These are phyloP conservation scores for Samia ricini DNA, from an alignment of 1,140 invertebrate genomes.

Conservation along the genomic window DNA sequence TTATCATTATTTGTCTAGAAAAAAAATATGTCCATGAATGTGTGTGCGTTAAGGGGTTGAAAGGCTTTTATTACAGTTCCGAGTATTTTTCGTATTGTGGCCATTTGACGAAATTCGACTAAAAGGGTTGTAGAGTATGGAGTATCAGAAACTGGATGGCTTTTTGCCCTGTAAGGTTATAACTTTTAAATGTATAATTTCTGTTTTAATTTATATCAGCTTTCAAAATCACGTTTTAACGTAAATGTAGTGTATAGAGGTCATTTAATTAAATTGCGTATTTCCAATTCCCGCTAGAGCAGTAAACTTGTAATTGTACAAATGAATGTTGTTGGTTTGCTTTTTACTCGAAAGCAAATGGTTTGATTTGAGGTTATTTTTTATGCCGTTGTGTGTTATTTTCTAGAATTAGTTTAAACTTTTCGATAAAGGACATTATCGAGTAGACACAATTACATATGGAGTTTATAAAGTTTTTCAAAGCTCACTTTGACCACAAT, in stretches of 20 bases:
- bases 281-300: neutral
- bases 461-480: too few species aligned
- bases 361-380: too few species aligned
- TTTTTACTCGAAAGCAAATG: too few species aligned
- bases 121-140: neutral
- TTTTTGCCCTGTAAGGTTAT: too few species aligned
- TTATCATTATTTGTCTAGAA: slow-evolving; percentile 21
- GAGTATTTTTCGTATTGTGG: slow-evolving; percentile 8
- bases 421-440: too few species aligned
- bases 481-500: too few species aligned
- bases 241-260: neutral
- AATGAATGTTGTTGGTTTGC: neutral
- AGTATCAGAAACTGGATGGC: too few species aligned
- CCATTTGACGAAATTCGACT: neutral
- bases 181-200: too few species aligned
- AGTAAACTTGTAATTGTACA: neutral
- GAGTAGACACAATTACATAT: too few species aligned
- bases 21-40: neutral
- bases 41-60: slow-evolving; percentile 8
- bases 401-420: too few species aligned
- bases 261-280: neutral
- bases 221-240: neutral
- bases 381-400: too few species aligned
- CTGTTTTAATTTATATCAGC: too few species aligned
- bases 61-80: slow-evolving; percentile 13